Evolutionary conservation across 2,113 vertebrate genomes (phyloP).

Genomic region (Paradoxurus hermaphroditus): DNA sequence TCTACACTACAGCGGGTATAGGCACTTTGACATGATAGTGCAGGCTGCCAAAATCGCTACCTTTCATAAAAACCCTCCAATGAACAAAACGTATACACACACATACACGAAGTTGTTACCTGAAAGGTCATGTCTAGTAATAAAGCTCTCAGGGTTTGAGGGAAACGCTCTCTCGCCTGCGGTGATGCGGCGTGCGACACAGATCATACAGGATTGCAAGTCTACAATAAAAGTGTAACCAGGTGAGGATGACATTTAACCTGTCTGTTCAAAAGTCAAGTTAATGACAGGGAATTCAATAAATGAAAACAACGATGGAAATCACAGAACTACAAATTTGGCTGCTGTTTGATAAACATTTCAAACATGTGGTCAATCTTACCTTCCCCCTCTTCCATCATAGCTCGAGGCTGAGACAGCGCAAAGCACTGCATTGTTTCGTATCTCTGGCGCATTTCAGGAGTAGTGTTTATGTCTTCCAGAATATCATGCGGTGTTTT

Average conservation of each 20-base stretch:
- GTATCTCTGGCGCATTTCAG: constrained; percentile 87
- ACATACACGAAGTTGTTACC: constrained; percentile 83
- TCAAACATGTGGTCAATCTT: constrained; percentile 31
- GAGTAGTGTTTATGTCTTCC: constrained; percentile 86
- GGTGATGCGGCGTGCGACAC: constrained; percentile 94
- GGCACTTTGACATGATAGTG: neutral
- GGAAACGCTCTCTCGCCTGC: constrained; percentile 88
- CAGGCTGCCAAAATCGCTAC: neutral
- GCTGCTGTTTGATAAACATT: neutral
- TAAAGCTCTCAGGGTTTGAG: constrained; percentile 91
- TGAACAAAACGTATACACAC: neutral
- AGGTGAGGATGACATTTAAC: neutral
- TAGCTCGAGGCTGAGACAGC: constrained; percentile 95
- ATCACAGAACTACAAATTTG: neutral
- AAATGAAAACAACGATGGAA: neutral
- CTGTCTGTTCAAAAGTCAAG: neutral
- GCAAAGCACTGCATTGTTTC: constrained; percentile 99
- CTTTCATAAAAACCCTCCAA: neutral
- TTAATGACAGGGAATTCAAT: neutral
- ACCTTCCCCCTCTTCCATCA: constrained; percentile 99
- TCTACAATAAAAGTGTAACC: constrained; percentile 83
- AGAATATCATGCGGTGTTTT: constrained; percentile 87
- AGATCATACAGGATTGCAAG: constrained; percentile 99
- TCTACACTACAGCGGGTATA: neutral
- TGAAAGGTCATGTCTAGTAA: constrained; percentile 96